phyloP scores from a whole-genome alignment of 1,140 invertebrate species.

The Eumaeus atala region DNA sequence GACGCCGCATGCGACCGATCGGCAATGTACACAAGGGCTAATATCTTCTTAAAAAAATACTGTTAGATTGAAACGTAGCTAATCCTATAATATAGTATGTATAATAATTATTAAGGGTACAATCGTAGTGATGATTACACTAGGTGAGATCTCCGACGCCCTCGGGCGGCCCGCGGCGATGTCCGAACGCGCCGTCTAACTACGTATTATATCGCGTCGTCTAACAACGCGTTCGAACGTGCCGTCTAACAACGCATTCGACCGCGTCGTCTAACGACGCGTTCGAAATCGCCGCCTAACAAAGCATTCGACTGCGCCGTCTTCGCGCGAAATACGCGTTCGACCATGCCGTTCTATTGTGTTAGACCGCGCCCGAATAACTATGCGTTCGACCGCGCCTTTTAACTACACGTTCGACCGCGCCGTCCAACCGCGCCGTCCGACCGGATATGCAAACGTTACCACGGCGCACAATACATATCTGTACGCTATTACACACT shows the following conservation, averaged over 20 bases:
- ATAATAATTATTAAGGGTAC: constrained; percentile 64
- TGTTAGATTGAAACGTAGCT: constrained; percentile 73
- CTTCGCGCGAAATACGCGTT: no score
- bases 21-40: constrained; percentile 70
- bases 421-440: constrained; percentile 57
- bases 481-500: constrained; percentile 60
- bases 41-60: constrained; percentile 75
- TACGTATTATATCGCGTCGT: no score
- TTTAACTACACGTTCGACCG: constrained; percentile 38
- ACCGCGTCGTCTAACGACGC: no score
- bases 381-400: no score
- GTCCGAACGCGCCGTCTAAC: constrained; percentile 41
- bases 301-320: no score
- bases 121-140: constrained; percentile 68
- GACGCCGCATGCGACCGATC: constrained; percentile 50
- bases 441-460: constrained; percentile 67
- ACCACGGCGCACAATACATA: constrained; percentile 59
- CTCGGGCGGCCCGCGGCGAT: constrained; percentile 52
- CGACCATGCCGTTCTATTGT: no score
- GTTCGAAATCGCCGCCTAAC: no score
- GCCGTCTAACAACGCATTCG: no score
- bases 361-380: no score
- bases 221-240: no score
- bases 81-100: constrained; percentile 69
- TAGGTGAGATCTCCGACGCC: constrained; percentile 70